Base-by-base conservation (phyloP, 2,113 vertebrate genomes). In the Petromus typicus region DNA sequence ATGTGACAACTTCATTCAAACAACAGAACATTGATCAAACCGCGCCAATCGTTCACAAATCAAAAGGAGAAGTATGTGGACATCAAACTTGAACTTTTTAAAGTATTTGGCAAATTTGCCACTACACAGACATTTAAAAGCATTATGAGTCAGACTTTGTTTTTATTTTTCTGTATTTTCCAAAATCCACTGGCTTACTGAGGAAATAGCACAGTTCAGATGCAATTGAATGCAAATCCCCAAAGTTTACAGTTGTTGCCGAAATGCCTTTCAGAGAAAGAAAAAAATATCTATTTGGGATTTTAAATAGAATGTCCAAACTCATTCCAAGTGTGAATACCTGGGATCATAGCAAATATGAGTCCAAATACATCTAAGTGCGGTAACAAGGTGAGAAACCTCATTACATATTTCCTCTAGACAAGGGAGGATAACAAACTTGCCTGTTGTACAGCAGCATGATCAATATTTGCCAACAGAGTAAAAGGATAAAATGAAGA, bases 1-100 rank as follows among this genome's bases (percentile, higher is more conserved):
- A 87, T n/a, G 23, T 81, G 76, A 71, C 91, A 64, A 64, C 45
- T 84, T 81, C 82, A 95, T 82, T 93, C 78, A 84, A 92, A 71
- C 64, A 22, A 23, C 56, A 93, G 40, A 40, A 76, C 64, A 90
- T 64, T 23, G 34, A 56, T 87, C 96, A 78, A 96, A 87, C 63
- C 76, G 90, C n/a, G 59, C 54, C 23, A 56, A 54, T 84, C 78
- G 90, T 64, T 90, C n/a, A 40, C 11, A n/a, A 84, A 43, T 85
- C 81, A 51, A 95, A 97, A 85, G 85, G 40, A 88, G 86, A 85
- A 90, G 48, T 22, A 56, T 45, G 54, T 79, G 56, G 27, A 82
- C 79, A 64, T 48, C 86, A 27, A 89, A 92, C 25, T 73, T 86
- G 56, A 2, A 23, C 43, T 67, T 1, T 66, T 83, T 43, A 25